Evolutionary conservation across 2,113 vertebrate species (phyloP), one percentile per base, ranked within the genome.

Genomic region (Synodontis membranacea): DNA sequence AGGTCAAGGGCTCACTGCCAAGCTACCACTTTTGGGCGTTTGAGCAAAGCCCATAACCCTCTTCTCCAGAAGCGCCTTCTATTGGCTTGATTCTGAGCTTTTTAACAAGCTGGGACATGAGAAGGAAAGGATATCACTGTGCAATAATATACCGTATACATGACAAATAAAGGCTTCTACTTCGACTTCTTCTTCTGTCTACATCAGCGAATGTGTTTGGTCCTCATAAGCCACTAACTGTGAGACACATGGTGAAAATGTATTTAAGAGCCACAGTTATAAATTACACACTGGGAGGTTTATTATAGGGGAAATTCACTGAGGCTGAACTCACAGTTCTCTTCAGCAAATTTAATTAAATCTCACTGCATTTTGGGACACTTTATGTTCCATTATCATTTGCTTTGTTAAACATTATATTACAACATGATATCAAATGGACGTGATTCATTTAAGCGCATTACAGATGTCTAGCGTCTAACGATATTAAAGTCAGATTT

Each of bases 231-330:
- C 31, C 21, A 7, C 44, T 79, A 37, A 85, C 84, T 75, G 60
- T 52, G 86, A 85, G 84, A 52, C 58, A 62, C 60, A 31, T 66
- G 44, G 34, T 23, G 28, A 44, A 86, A 75, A 84, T 34, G 60
- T 86, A 85, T 58, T 85, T 85, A 89, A 70, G 80, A 84, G 39
- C 64, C 80, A 85, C 50, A 4, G 75, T 84, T 83, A 86, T 89
- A 89, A 89, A 89, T 89, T 89, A 87, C 75, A 76, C 58, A 64
- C 88, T 60, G 86, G 78, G 80, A 87, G 52, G 86, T 85, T 84
- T 76, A 87, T 87, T 87, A 89, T 79, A 23, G 79, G 58, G 21
- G 25, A 87, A 85, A 85, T 64, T 82, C 31, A 80, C 28, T 52
- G 79, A 62, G 79, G 83, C 83, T 83, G 83, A 89, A 87, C 86